phyloP scores from a whole-genome alignment of 2,888 invertebrate species.

The Xanthorhoe spadicearia region DNA sequence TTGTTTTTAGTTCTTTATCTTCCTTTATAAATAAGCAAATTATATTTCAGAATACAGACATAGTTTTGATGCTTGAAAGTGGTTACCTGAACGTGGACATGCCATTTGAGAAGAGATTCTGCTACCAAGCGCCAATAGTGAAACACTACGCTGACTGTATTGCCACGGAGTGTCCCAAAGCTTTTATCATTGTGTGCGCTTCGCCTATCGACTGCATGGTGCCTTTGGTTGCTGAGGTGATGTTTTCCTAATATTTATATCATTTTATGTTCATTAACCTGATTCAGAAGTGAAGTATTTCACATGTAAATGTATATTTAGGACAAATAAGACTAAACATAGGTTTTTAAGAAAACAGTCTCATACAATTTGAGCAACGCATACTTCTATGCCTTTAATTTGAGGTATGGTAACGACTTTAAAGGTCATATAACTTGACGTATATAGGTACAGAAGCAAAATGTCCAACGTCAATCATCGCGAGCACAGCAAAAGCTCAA shows the following conservation, averaged over 20 bases:
- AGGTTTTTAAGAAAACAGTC: too few relatives aligned
- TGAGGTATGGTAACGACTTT: not conserved
- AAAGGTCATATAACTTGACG: not conserved
- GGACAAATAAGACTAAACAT: too few relatives aligned
- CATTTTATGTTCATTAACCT: not conserved
- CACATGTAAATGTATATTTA: too few relatives aligned
- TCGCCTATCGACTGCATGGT: conserved; percentile 84
- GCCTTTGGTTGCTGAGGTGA: conserved; percentile 79
- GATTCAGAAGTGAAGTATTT: too few relatives aligned
- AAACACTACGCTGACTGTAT: conserved; percentile 78
- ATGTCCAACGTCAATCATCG: not conserved
- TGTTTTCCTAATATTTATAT: conserved; percentile 9
- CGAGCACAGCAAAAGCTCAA: conserved; percentile 11
- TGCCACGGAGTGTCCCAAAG: conserved; percentile 80
- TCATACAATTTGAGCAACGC: too few relatives aligned
- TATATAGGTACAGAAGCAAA: not conserved
- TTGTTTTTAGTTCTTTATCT: not conserved
- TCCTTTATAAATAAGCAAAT: conserved; percentile 2
- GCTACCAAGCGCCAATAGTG: conserved; percentile 70
- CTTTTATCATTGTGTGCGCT: conserved; percentile 80
- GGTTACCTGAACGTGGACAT: conserved; percentile 60
- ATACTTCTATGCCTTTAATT: not conserved
- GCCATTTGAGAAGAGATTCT: conserved; percentile 67
- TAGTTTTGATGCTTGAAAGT: conserved; percentile 75
- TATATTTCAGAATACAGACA: conserved; percentile 67